Evolutionary conservation across 2,113 vertebrate species (phyloP).

Genomic region (Sterrhoptilus dennistouni): DNA sequence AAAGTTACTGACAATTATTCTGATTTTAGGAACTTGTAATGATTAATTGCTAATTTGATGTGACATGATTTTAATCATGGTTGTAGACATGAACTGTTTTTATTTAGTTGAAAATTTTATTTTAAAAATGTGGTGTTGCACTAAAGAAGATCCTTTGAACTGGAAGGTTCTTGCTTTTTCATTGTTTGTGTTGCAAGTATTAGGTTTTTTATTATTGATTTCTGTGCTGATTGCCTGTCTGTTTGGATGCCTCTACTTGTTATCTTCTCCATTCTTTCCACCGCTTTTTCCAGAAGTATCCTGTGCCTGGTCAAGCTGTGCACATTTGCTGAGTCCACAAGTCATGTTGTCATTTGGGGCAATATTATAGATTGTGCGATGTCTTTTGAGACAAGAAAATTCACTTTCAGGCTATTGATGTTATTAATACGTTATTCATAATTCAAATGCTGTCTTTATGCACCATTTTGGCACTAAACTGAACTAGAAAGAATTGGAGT

Average conservation of each 20-base stretch:
- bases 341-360: not conserved
- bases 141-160: not conserved
- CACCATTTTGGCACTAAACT: not conserved
- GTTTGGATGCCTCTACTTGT: not conserved
- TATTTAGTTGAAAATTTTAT: not conserved
- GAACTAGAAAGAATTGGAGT: not conserved
- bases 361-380: not conserved
- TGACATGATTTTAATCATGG: not conserved
- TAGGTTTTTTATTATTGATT: not conserved
- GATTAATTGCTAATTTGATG: not conserved
- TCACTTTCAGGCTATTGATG: conserved; percentile 10
- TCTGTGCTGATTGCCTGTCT: not conserved
- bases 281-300: not conserved
- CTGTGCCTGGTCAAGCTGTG: not conserved
- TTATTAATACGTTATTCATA: not conserved
- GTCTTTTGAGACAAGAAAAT: conserved; percentile 40
- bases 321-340: not conserved
- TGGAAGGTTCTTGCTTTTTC: not conserved
- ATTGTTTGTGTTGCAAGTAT: not conserved
- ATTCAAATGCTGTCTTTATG: conserved; percentile 17
- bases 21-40: not conserved
- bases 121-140: not conserved
- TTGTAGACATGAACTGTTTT: fast-evolving
- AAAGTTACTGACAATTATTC: not conserved
- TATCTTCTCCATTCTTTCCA: not conserved